These are phyloP conservation scores for Hedya salicella DNA, from an alignment of 2,888 invertebrate genomes.

Conservation along the genomic window DNA sequence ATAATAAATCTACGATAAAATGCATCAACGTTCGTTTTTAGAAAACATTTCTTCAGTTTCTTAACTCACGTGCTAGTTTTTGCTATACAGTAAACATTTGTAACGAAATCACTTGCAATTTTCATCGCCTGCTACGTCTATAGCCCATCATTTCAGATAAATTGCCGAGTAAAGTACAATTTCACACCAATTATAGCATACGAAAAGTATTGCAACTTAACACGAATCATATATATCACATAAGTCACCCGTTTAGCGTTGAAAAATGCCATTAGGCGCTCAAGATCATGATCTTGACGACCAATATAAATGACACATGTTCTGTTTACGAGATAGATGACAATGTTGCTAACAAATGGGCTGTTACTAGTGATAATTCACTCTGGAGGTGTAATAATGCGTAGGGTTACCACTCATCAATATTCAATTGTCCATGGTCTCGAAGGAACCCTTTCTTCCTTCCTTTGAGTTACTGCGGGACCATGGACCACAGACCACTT, in stretches of 20 bases:
- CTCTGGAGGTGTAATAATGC: background rate
- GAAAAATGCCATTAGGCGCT: slow-evolving; percentile 12
- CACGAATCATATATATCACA: slow-evolving; percentile 20
- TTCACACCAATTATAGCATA: slow-evolving; percentile 15
- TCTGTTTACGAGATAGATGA: slow-evolving; percentile 11
- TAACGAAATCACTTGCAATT: background rate
- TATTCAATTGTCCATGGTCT: too few relatives aligned
- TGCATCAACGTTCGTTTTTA: too few relatives aligned
- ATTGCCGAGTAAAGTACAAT: slow-evolving; percentile 5
- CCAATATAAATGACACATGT: slow-evolving; percentile 16
- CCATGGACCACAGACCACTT: too few relatives aligned
- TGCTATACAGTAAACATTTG: background rate
- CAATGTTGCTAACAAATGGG: slow-evolving; percentile 10
- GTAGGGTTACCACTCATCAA: too few relatives aligned
- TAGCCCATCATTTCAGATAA: slow-evolving; percentile 8
- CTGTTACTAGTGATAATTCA: slow-evolving; percentile 4
- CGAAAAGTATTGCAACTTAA: slow-evolving; percentile 1
- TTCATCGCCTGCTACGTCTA: background rate
- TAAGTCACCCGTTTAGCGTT: slow-evolving; percentile 28
- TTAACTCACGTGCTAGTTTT: background rate
- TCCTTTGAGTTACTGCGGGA: too few relatives aligned
- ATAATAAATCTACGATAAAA: too few relatives aligned
- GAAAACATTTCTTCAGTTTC: background rate
- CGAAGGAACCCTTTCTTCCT: too few relatives aligned
- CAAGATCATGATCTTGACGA: slow-evolving; percentile 13